Evolutionary conservation across 2,113 vertebrate species (phyloP).

Genomic region (Origma solitaria): DNA sequence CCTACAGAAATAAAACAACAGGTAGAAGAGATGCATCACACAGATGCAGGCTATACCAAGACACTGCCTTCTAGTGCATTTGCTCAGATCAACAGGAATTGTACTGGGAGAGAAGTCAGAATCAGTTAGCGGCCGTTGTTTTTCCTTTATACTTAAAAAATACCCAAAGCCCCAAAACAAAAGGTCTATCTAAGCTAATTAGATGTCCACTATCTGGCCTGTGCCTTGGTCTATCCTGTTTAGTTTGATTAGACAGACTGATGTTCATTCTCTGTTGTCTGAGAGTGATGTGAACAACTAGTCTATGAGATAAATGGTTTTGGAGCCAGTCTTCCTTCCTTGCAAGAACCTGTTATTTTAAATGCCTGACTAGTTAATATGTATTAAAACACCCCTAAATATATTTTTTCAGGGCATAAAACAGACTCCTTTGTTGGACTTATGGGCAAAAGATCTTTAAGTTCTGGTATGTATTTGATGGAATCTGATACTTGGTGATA

Average conservation of each 20-base stretch:
- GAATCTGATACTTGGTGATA: neutral
- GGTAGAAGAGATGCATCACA: neutral
- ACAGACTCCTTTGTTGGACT: conserved; percentile 89
- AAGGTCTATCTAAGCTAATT: neutral
- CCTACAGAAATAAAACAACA: neutral
- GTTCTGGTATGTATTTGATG: conserved; percentile 81
- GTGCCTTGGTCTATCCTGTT: neutral
- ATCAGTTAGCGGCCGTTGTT: neutral
- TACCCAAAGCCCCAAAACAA: accelerated
- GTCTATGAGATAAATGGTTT: neutral
- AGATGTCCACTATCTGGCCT: neutral
- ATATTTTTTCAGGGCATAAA: conserved; percentile 82
- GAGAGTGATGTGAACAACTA: neutral
- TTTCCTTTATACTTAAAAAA: neutral
- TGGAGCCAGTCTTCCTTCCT: neutral
- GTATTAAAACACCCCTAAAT: conserved; percentile 71
- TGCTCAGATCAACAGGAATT: neutral
- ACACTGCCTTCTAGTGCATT: neutral
- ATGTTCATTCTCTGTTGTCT: neutral
- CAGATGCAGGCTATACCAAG: neutral
- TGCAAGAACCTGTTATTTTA: neutral
- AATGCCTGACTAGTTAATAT: conserved; percentile 23
- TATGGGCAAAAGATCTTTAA: conserved; percentile 91
- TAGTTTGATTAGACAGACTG: neutral
- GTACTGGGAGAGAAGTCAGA: neutral